Percentiles rank a stretch among this genome's conserved stretches.
phyloP scores from a whole-genome alignment of 2,797 vertebrate genomes.

The Sebastes melanostomus region DNA sequence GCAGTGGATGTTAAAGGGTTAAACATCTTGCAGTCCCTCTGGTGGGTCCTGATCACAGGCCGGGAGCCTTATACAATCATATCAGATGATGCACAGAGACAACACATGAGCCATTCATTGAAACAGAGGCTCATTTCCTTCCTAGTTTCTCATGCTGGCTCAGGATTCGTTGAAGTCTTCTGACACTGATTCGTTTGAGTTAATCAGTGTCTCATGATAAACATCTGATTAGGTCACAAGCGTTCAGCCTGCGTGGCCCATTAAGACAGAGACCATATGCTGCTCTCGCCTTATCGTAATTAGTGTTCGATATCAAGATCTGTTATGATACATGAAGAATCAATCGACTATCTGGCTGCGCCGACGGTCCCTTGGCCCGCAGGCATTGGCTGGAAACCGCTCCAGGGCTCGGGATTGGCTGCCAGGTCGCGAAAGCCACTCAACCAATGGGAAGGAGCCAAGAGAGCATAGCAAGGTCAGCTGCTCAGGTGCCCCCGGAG shows the following conservation, averaged over 20 bases:
- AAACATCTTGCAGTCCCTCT: neutral
- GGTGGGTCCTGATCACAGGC: neutral
- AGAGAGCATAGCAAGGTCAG: constrained; percentile 61
- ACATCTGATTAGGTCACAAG: constrained; percentile 50
- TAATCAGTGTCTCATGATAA: constrained; percentile 61
- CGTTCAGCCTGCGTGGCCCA: neutral
- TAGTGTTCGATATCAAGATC: constrained; percentile 36
- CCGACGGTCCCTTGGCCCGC: constrained; percentile 3
- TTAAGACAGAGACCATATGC: constrained; percentile 21
- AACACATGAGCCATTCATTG: constrained; percentile 35
- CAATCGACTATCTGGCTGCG: constrained; percentile 15
- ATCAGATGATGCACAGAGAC: constrained; percentile 9
- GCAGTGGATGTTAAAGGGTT: neutral
- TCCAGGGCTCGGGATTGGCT: neutral
- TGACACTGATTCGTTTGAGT: constrained; percentile 56
- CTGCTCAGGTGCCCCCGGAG: constrained; percentile 38
- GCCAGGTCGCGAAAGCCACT: constrained; percentile 22
- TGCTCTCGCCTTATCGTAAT: constrained; percentile 33
- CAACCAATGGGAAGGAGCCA: constrained; percentile 44
- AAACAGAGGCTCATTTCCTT: constrained; percentile 1
- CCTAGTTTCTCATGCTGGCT: constrained; percentile 1
- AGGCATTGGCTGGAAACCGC: constrained; percentile 1
- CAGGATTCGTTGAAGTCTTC: constrained; percentile 40
- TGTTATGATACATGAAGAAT: constrained; percentile 44
- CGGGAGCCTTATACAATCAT: neutral